Evolutionary conservation across 2,113 vertebrate genomes (phyloP).

Genomic region (Jaculus jaculus): DNA sequence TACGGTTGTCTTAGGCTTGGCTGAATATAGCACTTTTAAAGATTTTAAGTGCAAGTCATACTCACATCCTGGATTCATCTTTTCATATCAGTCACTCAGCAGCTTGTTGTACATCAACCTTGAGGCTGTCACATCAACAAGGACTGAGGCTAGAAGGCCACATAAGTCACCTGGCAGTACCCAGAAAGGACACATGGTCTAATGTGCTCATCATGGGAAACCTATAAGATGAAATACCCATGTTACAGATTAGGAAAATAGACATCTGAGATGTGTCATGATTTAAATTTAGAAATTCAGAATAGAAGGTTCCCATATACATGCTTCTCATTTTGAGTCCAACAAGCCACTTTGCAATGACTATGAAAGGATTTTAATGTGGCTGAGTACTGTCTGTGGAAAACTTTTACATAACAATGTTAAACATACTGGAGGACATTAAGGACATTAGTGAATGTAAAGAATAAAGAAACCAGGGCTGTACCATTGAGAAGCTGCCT

Average conservation of each 20-base stretch:
- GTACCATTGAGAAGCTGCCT: neutral
- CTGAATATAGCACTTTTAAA: neutral
- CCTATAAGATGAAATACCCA: neutral
- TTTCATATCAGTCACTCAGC: neutral
- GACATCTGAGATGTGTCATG: neutral
- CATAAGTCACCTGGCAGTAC: rapidly evolving
- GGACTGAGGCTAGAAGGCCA: neutral
- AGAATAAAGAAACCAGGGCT: neutral
- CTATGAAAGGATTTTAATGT: too few relatives aligned
- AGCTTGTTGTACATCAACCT: neutral
- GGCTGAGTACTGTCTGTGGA: neutral
- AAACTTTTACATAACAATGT: neutral
- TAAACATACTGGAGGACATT: neutral
- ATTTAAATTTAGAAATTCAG: neutral
- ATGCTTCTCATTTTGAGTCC: neutral
- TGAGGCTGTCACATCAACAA: neutral
- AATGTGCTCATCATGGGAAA: neutral
- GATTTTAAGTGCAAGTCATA: too few relatives aligned
- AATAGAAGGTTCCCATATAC: neutral
- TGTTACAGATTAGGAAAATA: neutral
- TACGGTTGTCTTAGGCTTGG: neutral
- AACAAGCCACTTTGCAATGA: neutral
- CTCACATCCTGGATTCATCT: neutral
- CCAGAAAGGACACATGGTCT: neutral
- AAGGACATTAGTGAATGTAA: neutral